Evolutionary conservation across 2,113 vertebrate species (phyloP), one percentile per base, ranked within the genome.

Genomic region (Grallaria varia): DNA sequence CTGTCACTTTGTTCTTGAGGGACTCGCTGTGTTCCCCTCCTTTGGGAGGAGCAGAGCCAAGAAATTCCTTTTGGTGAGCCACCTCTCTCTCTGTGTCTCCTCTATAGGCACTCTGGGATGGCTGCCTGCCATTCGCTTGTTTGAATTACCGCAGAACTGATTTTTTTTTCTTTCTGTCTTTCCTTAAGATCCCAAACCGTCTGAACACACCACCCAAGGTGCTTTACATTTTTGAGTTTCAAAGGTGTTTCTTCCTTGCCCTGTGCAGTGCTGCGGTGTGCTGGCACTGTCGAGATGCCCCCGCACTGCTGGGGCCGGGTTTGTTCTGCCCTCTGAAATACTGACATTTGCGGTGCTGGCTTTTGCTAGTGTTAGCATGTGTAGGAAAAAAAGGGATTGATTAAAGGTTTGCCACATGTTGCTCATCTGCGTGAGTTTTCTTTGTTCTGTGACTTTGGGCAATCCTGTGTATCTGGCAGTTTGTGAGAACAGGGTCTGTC

Each of bases 381-480:
- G 27, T 16, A 56, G 90, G 44, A 13, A 90, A 79, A 87, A 89
- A 39, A 30, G 80, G 1, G 53, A 10, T 50, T 84, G 93, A 88
- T 96, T 90, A 92, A 94, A 96, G 93, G 88, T 96, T 95, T 77
- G 83, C 90, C 93, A 96, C 96, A 94, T 96, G 96, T 97, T 97
- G 93, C 96, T 97, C 95, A 92, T 96, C 90, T 96, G 92, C 0
- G 14, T 13, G 81, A 78, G 40, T 75, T 92, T 81, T 62, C 79
- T 95, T 94, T 96, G 90, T 97, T 97, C 82, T 58, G 52, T 25
- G 77, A 72, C 31, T 90, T 49, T 31, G 85, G 58, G 87, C 69
- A 56, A 1, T 72, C 58, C 84, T 67, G 55, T 33, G 20, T 92
- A 66, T 94, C 75, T 97, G 92, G 83, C 87, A 95, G 72, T 77